Evolutionary conservation across 2,888 invertebrate species (phyloP).

Genomic region (Mesorhabditis sp.): DNA sequence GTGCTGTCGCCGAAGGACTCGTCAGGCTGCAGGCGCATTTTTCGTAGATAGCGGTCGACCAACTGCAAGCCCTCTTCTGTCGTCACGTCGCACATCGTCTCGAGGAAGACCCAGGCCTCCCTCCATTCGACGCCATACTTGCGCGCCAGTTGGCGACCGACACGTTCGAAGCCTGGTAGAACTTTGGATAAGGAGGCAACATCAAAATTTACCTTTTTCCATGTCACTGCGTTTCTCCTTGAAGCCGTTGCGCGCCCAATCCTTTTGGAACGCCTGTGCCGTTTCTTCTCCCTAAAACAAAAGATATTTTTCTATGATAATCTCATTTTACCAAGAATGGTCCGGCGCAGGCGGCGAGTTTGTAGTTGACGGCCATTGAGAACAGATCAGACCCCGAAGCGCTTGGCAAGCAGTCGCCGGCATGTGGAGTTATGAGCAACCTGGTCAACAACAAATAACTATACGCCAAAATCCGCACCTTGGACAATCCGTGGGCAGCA

Average conservation of each 20-base stretch:
- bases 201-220: background rate
- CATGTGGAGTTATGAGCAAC: background rate
- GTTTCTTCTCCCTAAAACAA: background rate
- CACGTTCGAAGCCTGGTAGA: background rate
- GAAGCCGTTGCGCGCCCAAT: background rate
- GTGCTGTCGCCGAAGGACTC: background rate
- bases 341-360: slow-evolving; percentile 1
- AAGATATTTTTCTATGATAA: background rate
- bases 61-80: slow-evolving; percentile 10
- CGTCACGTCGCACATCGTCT: slow-evolving; percentile 8
- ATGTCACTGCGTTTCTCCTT: background rate
- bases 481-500: background rate
- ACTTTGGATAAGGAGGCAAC: background rate
- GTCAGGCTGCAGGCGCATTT: background rate
- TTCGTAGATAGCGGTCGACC: background rate
- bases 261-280: background rate
- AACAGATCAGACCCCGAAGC: background rate
- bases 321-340: background rate
- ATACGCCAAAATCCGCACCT: background rate
- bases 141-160: background rate
- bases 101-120: slow-evolving; percentile 18
- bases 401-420: slow-evolving; percentile 5
- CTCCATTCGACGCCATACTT: slow-evolving; percentile 13
- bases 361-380: background rate
- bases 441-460: background rate